Percentiles rank a stretch among this genome's conserved stretches.
These are phyloP conservation scores for Zootermopsis nevadensis DNA, from an alignment of 2,888 invertebrate species.

Conservation along the genomic window DNA sequence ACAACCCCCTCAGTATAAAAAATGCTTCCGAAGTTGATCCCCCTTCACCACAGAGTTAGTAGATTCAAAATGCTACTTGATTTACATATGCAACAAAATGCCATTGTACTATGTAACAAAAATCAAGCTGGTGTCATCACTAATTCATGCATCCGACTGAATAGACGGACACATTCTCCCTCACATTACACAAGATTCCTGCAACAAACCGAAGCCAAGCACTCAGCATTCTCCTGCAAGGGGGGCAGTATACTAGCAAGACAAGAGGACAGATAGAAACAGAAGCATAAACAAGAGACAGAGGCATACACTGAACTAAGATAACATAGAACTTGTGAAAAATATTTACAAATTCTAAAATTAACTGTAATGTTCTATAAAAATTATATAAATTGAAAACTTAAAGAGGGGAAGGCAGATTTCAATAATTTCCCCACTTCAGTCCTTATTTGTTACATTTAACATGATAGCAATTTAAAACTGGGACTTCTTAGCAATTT, in stretches of 20 bases:
- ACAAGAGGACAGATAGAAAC: conserved; percentile 39
- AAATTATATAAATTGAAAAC: no score
- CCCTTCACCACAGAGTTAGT: neutral
- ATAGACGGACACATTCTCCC: conserved; percentile 40
- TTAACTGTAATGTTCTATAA: neutral
- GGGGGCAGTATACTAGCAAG: conserved; percentile 39
- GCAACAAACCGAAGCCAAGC: conserved; percentile 43
- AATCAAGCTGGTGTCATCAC: neutral
- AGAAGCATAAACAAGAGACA: conserved; percentile 26
- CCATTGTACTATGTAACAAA: conserved; percentile 10
- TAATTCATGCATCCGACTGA: conserved; percentile 20
- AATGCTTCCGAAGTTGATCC: neutral
- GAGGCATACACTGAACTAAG: conserved; percentile 12
- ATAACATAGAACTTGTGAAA: conserved; percentile 17
- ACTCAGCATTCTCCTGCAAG: conserved; percentile 42
- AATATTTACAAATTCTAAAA: neutral
- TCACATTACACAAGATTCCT: conserved; percentile 41
- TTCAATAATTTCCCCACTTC: no score
- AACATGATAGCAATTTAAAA: no score
- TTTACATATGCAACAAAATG: conserved; percentile 19
- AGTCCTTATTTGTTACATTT: no score
- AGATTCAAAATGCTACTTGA: conserved; percentile 7
- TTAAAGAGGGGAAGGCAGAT: no score
- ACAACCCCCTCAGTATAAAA: neutral
- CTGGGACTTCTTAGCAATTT: no score